phyloP scores from a whole-genome alignment of 1,140 invertebrate species.

The Drosophila nikananu region DNA sequence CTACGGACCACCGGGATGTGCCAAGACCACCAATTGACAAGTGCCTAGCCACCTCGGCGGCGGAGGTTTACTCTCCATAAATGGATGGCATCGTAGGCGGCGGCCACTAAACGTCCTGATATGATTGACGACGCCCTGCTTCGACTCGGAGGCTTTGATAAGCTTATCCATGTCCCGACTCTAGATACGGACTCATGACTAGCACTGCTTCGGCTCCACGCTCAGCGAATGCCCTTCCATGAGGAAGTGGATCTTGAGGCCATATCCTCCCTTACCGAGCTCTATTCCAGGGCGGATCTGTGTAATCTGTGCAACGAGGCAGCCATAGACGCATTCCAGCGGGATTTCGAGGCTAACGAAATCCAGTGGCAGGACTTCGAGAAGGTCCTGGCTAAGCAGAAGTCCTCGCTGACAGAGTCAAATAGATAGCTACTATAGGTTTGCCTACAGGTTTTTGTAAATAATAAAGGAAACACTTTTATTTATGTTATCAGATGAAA shows the following conservation, averaged over 20 bases:
- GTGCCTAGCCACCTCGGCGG: constrained; percentile 88
- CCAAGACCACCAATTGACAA: constrained; percentile 90
- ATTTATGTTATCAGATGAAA: neutral
- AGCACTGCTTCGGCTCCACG: constrained; percentile 88
- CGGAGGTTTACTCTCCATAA: constrained; percentile 89
- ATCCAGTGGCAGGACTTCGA: constrained; percentile 87
- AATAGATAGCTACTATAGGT: constrained; percentile 84
- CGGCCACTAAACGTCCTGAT: constrained; percentile 92
- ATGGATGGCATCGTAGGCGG: constrained; percentile 88
- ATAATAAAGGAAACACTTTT: neutral
- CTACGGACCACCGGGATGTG: constrained; percentile 92
- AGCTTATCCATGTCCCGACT: constrained; percentile 91
- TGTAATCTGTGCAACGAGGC: constrained; percentile 91
- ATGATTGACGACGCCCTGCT: constrained; percentile 92
- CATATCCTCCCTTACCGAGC: constrained; percentile 88
- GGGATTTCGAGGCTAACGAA: constrained; percentile 85
- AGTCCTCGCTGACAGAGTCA: constrained; percentile 86
- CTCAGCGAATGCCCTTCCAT: constrained; percentile 88
- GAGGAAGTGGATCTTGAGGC: constrained; percentile 87
- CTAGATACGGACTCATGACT: constrained; percentile 88
- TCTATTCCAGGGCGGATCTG: constrained; percentile 93
- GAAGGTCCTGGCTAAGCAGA: constrained; percentile 86
- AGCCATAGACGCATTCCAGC: constrained; percentile 88
- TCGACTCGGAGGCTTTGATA: constrained; percentile 91
- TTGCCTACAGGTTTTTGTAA: constrained; percentile 59